Percentiles rank a stretch among this genome's conserved stretches.
Evolutionary conservation across 1,140 invertebrate genomes (phyloP).

Genomic region (Eueides isabella): DNA sequence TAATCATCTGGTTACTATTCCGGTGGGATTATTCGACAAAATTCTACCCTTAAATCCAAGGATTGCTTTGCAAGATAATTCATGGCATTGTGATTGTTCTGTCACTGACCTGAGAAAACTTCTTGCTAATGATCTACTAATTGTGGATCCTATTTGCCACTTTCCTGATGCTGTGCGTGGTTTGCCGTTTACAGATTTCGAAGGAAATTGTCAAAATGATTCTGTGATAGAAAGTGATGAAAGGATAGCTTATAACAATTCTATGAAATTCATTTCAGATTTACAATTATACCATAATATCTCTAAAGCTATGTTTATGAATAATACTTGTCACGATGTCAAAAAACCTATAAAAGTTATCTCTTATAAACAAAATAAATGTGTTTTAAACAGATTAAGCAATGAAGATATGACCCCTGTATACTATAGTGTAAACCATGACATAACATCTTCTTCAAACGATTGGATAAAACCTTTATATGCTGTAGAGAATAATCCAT

Average conservation of each 20-base stretch:
- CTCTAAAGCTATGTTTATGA: constrained; percentile 37
- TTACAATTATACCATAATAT: background rate
- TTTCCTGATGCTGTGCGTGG: constrained; percentile 49
- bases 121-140: constrained; percentile 41
- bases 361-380: constrained; percentile 31
- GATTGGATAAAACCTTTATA: constrained; percentile 55
- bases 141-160: constrained; percentile 57
- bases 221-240: background rate
- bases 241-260: background rate
- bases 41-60: constrained; percentile 47
- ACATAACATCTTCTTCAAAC: background rate
- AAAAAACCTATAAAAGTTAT: constrained; percentile 23
- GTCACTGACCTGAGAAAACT: constrained; percentile 51
- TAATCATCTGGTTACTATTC: constrained; percentile 59
- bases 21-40: constrained; percentile 53
- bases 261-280: background rate
- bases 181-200: constrained; percentile 55
- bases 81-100: constrained; percentile 64
- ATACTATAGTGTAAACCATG: background rate
- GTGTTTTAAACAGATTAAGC: constrained; percentile 33
- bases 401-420: constrained; percentile 13
- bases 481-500: constrained; percentile 42
- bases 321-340: constrained; percentile 34
- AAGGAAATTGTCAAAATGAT: constrained; percentile 46
- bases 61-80: constrained; percentile 64